These are phyloP conservation scores for Megalonaias nervosa DNA, from an alignment of 1,140 invertebrate genomes.

Conservation along the genomic window DNA sequence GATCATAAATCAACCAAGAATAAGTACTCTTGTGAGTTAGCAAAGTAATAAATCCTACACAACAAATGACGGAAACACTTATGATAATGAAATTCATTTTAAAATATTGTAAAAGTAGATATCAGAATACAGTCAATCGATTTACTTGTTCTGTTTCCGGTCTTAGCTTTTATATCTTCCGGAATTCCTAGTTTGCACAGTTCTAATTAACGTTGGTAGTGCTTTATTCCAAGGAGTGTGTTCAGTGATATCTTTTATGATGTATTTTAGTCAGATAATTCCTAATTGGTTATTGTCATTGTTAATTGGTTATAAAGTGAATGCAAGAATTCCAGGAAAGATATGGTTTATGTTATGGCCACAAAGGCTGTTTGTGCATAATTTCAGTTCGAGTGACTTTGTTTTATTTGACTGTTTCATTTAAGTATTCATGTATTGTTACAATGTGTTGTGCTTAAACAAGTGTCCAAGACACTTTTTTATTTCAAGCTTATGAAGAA, in stretches of 20 bases:
- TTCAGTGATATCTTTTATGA: background rate
- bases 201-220: too few species aligned
- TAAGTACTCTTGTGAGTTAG: too few species aligned
- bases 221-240: background rate
- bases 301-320: background rate
- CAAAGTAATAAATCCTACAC: too few species aligned
- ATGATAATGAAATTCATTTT: too few species aligned
- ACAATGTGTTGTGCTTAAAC: conserved; percentile 37
- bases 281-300: background rate
- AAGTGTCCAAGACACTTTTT: conserved; percentile 40
- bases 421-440: conserved; percentile 37
- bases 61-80: too few species aligned
- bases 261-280: background rate
- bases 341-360: background rate
- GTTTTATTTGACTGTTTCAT: conserved; percentile 5
- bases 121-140: too few species aligned
- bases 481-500: conserved; percentile 37
- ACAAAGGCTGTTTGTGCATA: background rate
- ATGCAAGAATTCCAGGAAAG: background rate
- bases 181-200: too few species aligned
- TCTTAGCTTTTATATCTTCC: too few species aligned
- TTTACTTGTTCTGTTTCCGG: too few species aligned
- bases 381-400: background rate
- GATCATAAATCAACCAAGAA: too few species aligned
- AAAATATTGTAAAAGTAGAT: too few species aligned